Evolutionary conservation across 2,888 invertebrate genomes (phyloP).

Genomic region (Dusona sp.): DNA sequence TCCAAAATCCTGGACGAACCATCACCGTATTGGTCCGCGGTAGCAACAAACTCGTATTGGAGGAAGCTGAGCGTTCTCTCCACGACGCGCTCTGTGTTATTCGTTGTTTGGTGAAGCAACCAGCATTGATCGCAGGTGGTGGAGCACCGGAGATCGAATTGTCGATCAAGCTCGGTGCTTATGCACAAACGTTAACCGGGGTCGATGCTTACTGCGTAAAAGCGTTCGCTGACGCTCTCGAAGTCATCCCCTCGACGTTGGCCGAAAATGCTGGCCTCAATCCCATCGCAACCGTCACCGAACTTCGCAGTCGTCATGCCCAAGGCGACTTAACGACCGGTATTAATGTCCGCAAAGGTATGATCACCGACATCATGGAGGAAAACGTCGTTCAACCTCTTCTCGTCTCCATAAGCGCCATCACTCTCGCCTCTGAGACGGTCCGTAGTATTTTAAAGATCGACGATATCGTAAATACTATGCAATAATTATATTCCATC

Average conservation of each 20-base stretch:
- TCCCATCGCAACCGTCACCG: slow-evolving; percentile 98
- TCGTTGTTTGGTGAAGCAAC: slow-evolving; percentile 97
- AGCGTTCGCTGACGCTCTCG: slow-evolving; percentile 98
- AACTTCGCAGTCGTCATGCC: slow-evolving; percentile 97
- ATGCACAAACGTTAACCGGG: slow-evolving; percentile 94
- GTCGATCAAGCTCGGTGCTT: slow-evolving; percentile 92
- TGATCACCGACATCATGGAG: slow-evolving; percentile 97
- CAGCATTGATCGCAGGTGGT: slow-evolving; percentile 96
- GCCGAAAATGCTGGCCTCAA: slow-evolving; percentile 97
- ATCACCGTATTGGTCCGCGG: slow-evolving; percentile 97
- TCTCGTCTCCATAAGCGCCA: slow-evolving; percentile 96
- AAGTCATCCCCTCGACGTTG: slow-evolving; percentile 95
- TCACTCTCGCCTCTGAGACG: slow-evolving; percentile 98
- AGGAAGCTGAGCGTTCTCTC: slow-evolving; percentile 92
- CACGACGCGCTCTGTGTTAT: slow-evolving; percentile 96
- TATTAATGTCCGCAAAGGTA: slow-evolving; percentile 98
- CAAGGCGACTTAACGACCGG: slow-evolving; percentile 94
- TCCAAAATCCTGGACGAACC: slow-evolving; percentile 94
- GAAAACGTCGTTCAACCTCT: slow-evolving; percentile 99
- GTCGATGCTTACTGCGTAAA: slow-evolving; percentile 98
- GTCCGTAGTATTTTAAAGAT: slow-evolving; percentile 99
- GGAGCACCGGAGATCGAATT: slow-evolving; percentile 99
- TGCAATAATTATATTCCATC: slow-evolving; percentile 72
- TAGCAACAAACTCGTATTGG: slow-evolving; percentile 93
- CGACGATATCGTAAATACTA: slow-evolving; percentile 96